phyloP scores from a whole-genome alignment of 2,888 invertebrate species.

The Brachyptera risi region DNA sequence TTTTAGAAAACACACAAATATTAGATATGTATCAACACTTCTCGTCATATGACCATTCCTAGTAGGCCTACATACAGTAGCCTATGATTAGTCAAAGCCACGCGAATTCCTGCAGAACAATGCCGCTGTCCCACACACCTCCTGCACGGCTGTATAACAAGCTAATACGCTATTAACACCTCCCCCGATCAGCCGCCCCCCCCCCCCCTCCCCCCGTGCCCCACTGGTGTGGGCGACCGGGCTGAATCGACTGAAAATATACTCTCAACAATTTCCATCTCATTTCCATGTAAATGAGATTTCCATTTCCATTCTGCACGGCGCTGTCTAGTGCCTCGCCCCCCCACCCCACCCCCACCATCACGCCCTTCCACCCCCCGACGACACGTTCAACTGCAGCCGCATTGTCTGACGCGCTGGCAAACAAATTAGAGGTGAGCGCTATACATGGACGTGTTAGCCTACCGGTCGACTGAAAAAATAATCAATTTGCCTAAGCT shows the following conservation, averaged over 20 bases:
- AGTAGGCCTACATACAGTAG: no score
- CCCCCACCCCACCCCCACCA: neutral
- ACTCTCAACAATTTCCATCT: conserved; percentile 32
- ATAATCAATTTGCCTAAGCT: conserved; percentile 4
- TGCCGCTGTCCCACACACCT: no score
- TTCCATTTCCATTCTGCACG: conserved; percentile 25
- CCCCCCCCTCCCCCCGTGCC: conserved; percentile 21
- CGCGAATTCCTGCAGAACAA: no score
- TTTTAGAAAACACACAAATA: no score
- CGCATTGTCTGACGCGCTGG: conserved; percentile 15
- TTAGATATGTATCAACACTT: no score
- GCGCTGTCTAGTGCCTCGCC: neutral
- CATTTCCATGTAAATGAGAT: conserved; percentile 32
- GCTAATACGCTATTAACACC: conserved; percentile 27
- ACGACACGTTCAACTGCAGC: neutral
- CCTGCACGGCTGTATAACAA: conserved; percentile 29
- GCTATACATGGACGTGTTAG: neutral
- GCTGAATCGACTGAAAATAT: conserved; percentile 25
- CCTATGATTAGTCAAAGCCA: no score
- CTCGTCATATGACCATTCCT: no score
- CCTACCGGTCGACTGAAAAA: neutral
- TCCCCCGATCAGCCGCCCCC: conserved; percentile 13
- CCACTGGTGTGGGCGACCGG: neutral
- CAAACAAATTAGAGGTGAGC: conserved; percentile 19
- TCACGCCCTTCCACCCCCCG: neutral